Evolutionary conservation across 2,113 vertebrate genomes (phyloP).

Genomic region (Platichthys stellatus): DNA sequence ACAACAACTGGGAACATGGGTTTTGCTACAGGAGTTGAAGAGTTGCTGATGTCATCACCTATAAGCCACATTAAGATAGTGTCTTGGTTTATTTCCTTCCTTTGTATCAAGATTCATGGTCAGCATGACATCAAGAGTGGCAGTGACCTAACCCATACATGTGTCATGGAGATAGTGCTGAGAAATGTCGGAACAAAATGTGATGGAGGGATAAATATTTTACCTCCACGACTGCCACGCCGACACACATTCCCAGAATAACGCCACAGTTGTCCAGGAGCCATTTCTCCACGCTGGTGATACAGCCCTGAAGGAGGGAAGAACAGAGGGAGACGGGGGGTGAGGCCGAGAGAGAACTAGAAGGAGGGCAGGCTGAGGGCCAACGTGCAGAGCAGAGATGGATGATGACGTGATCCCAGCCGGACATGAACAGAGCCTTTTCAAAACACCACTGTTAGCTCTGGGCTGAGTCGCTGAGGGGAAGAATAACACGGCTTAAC

Average conservation of each 20-base stretch:
- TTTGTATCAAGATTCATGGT: too few species aligned
- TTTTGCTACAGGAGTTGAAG: too few species aligned
- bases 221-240: constrained; percentile 91
- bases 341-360: constrained; percentile 20
- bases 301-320: constrained; percentile 85
- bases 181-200: not conserved
- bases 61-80: too few species aligned
- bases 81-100: too few species aligned
- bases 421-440: constrained; percentile 66
- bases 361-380: not conserved
- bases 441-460: constrained; percentile 67
- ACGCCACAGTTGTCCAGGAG: constrained; percentile 88
- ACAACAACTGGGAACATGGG: too few species aligned
- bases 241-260: constrained; percentile 90
- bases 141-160: too few species aligned
- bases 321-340: constrained; percentile 5
- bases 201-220: constrained; percentile 21
- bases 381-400: constrained; percentile 18
- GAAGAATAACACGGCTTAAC: constrained; percentile 67
- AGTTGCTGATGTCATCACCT: too few species aligned
- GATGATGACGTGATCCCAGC: constrained; percentile 52
- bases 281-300: constrained; percentile 87
- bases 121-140: too few species aligned
- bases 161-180: not conserved
- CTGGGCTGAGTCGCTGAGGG: constrained; percentile 51